Base-by-base conservation (phyloP, 2,888 invertebrate species). In the Thyatira batis region DNA sequence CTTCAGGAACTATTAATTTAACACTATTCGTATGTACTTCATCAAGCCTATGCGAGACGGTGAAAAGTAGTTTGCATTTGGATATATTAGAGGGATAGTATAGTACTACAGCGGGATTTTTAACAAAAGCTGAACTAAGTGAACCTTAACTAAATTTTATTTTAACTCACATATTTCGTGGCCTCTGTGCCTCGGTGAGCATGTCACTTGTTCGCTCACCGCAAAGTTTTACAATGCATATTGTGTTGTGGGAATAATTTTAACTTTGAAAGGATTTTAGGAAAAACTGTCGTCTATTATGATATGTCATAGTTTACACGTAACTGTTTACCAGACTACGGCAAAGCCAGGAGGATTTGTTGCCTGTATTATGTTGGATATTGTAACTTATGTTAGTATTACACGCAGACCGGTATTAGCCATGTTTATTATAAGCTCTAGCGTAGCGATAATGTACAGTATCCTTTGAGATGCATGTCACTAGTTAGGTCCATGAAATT, bases 191-290 rank as follows among this genome's bases (percentile, higher is more conserved):
- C 45, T 55, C 48, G 58, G 62, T 49, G 54, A 57, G 52, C 51
- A 53, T 51, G 54, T 57, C 54, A 51, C 46, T 52, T 52, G 53
- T 50, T 20, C 52, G 55, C 51, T 53, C 27, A 51, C 50, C 53
- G 51, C 25, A n/a, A 59, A 48, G 44, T 53, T 58, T 58, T 48
- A 60, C 63, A 62, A 60, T 56, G 49, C 50, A 48, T 55, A 57
- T 68, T 69, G 67, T 64, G 43, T 55, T 50, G 55, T 51, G 55
- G 39, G 43, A 55, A 55, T 46, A 43, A 52, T 23, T 55, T 20
- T 50, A 61, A 53, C 25, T 55, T 56, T 46, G 11, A 30, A 33
- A 49, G 45, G 49, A 54, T 52, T 55, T 44, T 20, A 20, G 25
- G 23, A 51, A 50, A 54, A 39, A 39, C 17, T 17, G 39, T 39